Evolutionary conservation across 2,113 vertebrate genomes (phyloP).

Genomic region (Misgurnus mizolepis): DNA sequence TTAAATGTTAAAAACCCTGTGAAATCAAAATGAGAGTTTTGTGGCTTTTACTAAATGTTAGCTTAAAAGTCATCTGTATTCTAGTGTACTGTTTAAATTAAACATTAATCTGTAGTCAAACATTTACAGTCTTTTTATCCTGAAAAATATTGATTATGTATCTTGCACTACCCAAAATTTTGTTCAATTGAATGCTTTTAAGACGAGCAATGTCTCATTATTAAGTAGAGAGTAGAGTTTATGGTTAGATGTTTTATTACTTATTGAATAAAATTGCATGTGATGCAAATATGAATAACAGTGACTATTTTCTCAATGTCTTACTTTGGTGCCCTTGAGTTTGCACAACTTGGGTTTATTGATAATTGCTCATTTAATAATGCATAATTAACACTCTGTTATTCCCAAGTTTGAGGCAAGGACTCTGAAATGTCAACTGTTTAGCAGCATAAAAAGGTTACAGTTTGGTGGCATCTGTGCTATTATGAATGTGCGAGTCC

Average conservation of each 20-base stretch:
- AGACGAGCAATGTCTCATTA: no score
- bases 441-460: constrained; percentile 48
- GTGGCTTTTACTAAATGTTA: no score
- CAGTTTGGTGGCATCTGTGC: constrained; percentile 45
- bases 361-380: constrained; percentile 63
- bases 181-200: no score
- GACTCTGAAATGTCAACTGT: constrained; percentile 60
- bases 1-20: neutral
- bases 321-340: constrained; percentile 36
- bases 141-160: no score
- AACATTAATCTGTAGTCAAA: no score
- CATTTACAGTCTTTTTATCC: no score
- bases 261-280: constrained; percentile 51
- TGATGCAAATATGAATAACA: constrained; percentile 49
- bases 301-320: constrained; percentile 45
- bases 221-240: neutral
- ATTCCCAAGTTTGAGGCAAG: constrained; percentile 61
- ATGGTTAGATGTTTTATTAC: constrained; percentile 30
- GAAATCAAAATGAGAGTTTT: no score
- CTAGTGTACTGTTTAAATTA: no score
- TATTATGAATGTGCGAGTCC: constrained; percentile 3
- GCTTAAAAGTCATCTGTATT: no score
- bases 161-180: no score
- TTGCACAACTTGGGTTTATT: constrained; percentile 56
- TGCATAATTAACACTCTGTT: constrained; percentile 57